These are phyloP conservation scores for Anser cygnoides DNA, from an alignment of 2,113 vertebrate species.

Conservation along the genomic window DNA sequence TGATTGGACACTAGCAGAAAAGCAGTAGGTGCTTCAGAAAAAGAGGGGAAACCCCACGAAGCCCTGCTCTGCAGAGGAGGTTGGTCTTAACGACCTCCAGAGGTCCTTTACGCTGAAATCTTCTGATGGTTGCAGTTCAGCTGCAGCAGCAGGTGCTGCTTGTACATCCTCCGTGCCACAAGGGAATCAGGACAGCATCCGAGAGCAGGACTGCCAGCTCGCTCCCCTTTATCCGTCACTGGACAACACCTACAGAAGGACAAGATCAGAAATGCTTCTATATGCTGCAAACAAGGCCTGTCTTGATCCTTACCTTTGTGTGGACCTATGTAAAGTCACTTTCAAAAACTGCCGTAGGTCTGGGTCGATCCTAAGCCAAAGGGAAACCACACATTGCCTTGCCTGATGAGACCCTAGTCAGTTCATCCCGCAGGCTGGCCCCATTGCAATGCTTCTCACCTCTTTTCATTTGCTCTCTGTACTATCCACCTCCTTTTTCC, in stretches of 20 bases:
- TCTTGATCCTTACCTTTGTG: neutral
- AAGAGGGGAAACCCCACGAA: neutral
- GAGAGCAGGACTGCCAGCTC: neutral
- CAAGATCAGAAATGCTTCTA: slow-evolving; percentile 3
- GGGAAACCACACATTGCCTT: neutral
- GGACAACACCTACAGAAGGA: neutral
- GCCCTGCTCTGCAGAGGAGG: neutral
- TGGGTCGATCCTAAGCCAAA: neutral
- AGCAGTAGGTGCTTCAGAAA: neutral
- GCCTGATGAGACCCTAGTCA: neutral
- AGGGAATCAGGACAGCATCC: slow-evolving; percentile 15
- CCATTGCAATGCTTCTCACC: neutral
- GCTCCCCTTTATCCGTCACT: neutral
- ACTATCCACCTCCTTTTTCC: no score
- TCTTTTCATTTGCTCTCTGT: no score
- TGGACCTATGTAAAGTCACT: neutral
- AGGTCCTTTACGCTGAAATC: neutral
- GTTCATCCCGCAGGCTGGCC: slow-evolving; percentile 33
- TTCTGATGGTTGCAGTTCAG: neutral
- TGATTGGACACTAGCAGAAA: neutral
- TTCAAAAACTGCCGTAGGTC: slow-evolving; percentile 2
- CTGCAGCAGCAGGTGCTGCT: slow-evolving; percentile 19
- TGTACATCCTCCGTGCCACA: neutral
- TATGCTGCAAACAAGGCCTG: neutral
- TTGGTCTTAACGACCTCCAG: slow-evolving; percentile 25